Evolutionary conservation across 2,888 invertebrate species (phyloP), one percentile per base, ranked within the genome.

Genomic region (Xylophagus ater): DNA sequence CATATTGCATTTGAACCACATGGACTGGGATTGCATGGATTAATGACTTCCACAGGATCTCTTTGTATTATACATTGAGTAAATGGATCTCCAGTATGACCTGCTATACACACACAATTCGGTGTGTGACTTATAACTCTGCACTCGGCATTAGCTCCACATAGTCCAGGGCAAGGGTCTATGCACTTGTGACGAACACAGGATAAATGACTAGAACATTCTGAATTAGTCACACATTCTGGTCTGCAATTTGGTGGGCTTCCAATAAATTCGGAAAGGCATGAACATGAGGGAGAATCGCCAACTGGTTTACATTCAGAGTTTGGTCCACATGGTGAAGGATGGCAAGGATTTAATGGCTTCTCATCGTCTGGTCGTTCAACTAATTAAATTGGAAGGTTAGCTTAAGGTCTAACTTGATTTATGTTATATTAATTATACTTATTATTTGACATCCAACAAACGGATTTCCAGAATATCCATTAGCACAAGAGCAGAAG

Each of bases 401-500:
- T 30, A 34, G n/a, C 34, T 9, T 12, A n/a, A n/a, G n/a, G n/a
- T n/a, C n/a, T 24, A 15, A n/a, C 24, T 18, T 29, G 14, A 28
- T 13, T 18, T 12, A 9, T 12, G 18, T 20, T 14, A 9, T 8
- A 14, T 31, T 8, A 31, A 13, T 34, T 74, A 70, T 68, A 68
- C 72, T 58, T 23, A 74, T 71, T 15, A 73, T 73, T 48, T 74
- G 74, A 50, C 83, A 83, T 54, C 72, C 72, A n/a, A 76, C 70
- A 53, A 82, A 82, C 17, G 85, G 82, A 71, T 83, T 81, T 34
- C 86, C 86, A 2, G 76, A 76, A 51, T 72, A 77, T 34, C 73
- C 68, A 2, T 67, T 54, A 46, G 73, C 72, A 55, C 86, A 87
- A 37, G 75, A 76, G 54, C 86, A 87, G 57, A 81, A 79, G 1